A percentile compares a stretch with the other conserved stretches of the same genome.
These are phyloP conservation scores for Podarcis lilfordi DNA, from an alignment of 2,797 vertebrate species.

Conservation along the genomic window DNA sequence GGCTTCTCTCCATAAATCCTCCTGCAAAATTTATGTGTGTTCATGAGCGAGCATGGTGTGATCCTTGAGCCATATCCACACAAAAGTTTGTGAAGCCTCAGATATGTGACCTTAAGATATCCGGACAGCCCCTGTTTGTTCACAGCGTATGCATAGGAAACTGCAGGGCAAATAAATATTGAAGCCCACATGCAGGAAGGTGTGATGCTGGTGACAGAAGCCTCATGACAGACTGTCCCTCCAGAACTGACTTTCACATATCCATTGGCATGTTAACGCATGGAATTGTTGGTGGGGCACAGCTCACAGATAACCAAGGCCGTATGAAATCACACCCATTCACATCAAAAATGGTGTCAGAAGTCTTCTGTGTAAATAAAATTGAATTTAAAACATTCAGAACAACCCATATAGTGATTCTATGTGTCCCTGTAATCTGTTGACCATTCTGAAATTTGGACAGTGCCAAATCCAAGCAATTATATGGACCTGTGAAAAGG, in stretches of 20 bases:
- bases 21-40: background rate
- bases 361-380: background rate
- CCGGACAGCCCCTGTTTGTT: too few species aligned
- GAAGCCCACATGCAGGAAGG: background rate
- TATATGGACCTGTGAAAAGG: background rate
- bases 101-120: too few species aligned
- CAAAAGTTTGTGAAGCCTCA: background rate
- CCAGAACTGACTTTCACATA: background rate
- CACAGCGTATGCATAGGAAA: background rate
- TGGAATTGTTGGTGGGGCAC: background rate
- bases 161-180: background rate
- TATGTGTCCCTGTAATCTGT: too few species aligned
- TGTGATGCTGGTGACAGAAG: background rate
- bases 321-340: background rate
- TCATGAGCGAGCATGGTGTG: background rate
- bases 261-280: background rate
- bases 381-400: background rate
- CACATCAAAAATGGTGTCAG: background rate
- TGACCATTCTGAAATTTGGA: background rate
- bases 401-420: background rate
- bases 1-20: slow-evolving; percentile 29
- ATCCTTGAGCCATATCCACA: background rate
- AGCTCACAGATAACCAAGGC: background rate
- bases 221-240: background rate
- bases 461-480: background rate